Evolutionary conservation across 2,797 vertebrate species (phyloP).

Genomic region (Platyrinchus mystaceus): DNA sequence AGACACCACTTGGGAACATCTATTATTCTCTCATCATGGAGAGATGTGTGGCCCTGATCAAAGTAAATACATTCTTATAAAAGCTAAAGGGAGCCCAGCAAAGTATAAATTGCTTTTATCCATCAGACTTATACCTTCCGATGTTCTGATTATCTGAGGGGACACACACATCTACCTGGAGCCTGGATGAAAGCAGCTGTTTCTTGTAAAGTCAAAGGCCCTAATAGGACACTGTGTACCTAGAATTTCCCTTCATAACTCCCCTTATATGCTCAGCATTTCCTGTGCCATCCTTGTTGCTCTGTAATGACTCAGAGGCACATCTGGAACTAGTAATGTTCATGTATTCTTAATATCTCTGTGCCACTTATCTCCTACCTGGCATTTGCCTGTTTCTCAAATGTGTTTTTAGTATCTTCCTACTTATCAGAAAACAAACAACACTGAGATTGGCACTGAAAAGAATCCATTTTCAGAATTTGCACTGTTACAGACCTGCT

Average conservation of each 20-base stretch:
- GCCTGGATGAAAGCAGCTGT: background rate
- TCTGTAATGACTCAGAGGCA: background rate
- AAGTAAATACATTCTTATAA: background rate
- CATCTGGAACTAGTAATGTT: background rate
- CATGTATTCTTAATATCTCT: background rate
- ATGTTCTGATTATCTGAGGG: background rate
- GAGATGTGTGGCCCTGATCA: background rate
- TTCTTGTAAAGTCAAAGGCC: background rate
- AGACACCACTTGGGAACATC: fast-evolving
- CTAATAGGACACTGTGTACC: background rate
- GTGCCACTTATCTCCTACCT: background rate
- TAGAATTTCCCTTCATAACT: background rate
- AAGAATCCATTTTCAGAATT: background rate
- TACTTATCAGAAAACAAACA: background rate
- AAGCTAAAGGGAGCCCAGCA: background rate
- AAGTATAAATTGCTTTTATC: background rate
- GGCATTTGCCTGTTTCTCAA: background rate
- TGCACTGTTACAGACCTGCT: background rate
- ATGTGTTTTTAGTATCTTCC: background rate
- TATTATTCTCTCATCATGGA: background rate
- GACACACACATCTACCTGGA: background rate
- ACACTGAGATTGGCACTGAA: background rate
- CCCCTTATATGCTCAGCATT: background rate
- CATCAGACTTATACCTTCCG: background rate
- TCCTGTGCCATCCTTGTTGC: background rate